These are phyloP conservation scores for Micronisus gabar DNA, from an alignment of 2,113 vertebrate species.

Conservation along the genomic window DNA sequence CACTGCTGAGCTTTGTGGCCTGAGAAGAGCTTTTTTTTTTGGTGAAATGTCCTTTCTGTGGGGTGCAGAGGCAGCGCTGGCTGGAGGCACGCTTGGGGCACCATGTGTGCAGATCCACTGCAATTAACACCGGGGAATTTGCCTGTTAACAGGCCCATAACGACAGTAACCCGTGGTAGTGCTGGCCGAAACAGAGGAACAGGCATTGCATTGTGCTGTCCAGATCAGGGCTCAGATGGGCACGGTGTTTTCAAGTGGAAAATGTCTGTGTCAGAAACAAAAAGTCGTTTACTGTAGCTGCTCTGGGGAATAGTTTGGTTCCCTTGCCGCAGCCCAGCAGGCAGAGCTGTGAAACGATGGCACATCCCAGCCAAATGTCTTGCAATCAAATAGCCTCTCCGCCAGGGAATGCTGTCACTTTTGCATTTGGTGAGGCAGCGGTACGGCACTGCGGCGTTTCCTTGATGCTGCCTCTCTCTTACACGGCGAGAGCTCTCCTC, in stretches of 20 bases:
- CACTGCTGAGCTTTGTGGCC: neutral
- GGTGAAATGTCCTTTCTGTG: neutral
- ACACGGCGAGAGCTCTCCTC: neutral
- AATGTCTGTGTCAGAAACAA: neutral
- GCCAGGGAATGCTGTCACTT: neutral
- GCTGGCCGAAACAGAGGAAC: too few species aligned
- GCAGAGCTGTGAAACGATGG: neutral
- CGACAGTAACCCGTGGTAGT: accelerated
- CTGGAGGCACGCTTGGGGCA: neutral
- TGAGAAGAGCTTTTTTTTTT: neutral
- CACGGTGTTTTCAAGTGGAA: neutral
- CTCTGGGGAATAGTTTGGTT: neutral
- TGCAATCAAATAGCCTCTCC: too few species aligned
- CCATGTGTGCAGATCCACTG: neutral
- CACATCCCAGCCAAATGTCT: neutral
- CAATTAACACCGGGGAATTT: neutral
- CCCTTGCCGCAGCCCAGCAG: neutral
- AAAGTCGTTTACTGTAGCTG: accelerated
- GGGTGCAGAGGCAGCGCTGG: neutral
- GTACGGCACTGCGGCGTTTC: neutral
- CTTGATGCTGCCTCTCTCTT: neutral
- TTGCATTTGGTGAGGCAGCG: neutral
- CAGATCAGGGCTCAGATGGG: neutral
- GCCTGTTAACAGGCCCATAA: neutral
- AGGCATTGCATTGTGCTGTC: too few species aligned